A percentile compares a stretch with the other conserved stretches of the same genome.
Conservation (phyloP, 2,113 vertebrate genomes). For the Tetrax tetrax region DNA sequence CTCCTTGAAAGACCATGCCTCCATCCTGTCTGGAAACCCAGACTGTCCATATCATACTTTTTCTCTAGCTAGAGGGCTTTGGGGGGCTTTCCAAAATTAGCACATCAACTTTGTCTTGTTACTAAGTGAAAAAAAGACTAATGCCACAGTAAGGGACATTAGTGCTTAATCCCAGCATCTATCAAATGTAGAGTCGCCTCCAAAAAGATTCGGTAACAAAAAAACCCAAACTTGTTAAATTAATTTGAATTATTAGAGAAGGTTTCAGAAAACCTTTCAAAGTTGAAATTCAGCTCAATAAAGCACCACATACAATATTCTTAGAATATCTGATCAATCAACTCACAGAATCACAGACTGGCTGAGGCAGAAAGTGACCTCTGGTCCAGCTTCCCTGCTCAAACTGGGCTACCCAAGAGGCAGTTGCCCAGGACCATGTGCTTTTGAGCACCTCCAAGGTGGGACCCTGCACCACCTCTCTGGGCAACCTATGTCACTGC, state of each 20-base stretch:
- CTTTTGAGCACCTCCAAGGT: background rate
- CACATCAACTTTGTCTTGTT: background rate
- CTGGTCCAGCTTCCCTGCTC: background rate
- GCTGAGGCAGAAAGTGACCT: background rate
- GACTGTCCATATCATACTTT: accelerated
- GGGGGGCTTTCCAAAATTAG: background rate
- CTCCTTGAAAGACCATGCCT: background rate
- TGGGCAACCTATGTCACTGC: background rate
- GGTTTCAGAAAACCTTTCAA: background rate
- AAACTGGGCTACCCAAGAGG: background rate
- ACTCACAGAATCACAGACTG: background rate
- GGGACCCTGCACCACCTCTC: background rate
- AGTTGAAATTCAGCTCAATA: background rate
- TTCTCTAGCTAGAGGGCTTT: background rate
- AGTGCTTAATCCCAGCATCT: background rate
- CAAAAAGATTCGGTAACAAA: background rate
- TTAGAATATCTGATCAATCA: background rate
- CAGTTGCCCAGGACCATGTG: background rate
- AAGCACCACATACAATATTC: background rate
- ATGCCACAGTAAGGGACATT: background rate
- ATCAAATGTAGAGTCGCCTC: background rate
- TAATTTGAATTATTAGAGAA: background rate
- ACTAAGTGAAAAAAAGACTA: background rate
- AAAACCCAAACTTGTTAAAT: background rate
- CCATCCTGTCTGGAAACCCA: background rate